Evolutionary conservation across 2,888 invertebrate species (phyloP).

Genomic region (Lepidocyrtoides sp.): DNA sequence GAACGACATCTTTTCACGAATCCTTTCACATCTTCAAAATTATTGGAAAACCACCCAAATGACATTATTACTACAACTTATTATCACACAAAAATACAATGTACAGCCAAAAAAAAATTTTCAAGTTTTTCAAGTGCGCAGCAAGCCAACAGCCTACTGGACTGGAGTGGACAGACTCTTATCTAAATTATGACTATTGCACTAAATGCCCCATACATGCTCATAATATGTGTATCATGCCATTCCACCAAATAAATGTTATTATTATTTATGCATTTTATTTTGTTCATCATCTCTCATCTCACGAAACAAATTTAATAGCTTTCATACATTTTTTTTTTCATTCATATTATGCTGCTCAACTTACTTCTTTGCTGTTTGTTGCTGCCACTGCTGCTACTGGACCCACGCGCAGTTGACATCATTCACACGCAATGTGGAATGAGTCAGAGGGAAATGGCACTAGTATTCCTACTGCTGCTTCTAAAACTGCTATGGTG

Average conservation of each 20-base stretch:
- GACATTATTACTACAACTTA: slow-evolving; percentile 30
- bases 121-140: background rate
- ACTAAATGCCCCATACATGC: background rate
- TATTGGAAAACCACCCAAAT: slow-evolving; percentile 24
- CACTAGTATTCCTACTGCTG: background rate
- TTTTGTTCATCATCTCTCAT: no score
- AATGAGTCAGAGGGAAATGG: slow-evolving; percentile 50
- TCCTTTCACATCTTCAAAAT: slow-evolving; percentile 84
- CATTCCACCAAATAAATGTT: background rate
- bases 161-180: slow-evolving; percentile 14
- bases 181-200: slow-evolving; percentile 28
- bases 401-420: slow-evolving; percentile 80
- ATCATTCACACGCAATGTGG: slow-evolving; percentile 67
- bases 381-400: slow-evolving; percentile 72
- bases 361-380: slow-evolving; percentile 75
- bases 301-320: background rate
- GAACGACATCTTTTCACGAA: slow-evolving; percentile 85
- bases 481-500: background rate
- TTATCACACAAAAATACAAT: background rate
- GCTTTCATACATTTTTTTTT: background rate
- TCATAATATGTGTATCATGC: background rate
- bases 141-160: no score
- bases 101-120: no score
- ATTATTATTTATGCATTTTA: no score
- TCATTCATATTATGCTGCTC: background rate